Conservation (phyloP, 2,797 vertebrate species). For the Poliocrania exsul region DNA sequence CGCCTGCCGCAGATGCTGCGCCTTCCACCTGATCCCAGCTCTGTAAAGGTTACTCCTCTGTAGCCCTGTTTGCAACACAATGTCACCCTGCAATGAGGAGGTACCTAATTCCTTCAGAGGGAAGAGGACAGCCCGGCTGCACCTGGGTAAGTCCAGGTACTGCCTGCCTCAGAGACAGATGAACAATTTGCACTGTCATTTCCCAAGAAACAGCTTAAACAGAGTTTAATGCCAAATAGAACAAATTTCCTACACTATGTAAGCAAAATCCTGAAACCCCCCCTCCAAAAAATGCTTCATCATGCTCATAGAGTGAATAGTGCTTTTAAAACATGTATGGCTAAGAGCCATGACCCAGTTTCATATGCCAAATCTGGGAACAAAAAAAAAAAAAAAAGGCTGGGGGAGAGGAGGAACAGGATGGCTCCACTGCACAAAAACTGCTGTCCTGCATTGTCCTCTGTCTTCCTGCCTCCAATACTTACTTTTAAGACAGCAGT, state of each 20-base stretch:
- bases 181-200: neutral
- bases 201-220: neutral
- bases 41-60: neutral
- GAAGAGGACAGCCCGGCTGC: neutral
- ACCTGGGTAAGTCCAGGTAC: neutral
- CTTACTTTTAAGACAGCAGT: neutral
- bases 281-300: neutral
- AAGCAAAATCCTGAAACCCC: accelerated
- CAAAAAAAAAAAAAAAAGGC: neutral
- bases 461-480: neutral
- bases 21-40: neutral
- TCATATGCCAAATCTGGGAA: neutral
- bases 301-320: neutral
- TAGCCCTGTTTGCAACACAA: neutral
- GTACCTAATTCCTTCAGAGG: neutral
- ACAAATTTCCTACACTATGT: neutral
- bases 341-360: neutral
- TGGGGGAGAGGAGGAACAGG: neutral
- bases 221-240: neutral
- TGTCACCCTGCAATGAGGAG: neutral
- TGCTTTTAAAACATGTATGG: neutral
- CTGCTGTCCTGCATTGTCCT: neutral
- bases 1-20: neutral
- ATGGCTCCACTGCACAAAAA: neutral
- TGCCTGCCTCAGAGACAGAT: neutral